These are phyloP conservation scores for Argopecten irradians DNA, from an alignment of 1,140 invertebrate genomes.

Conservation along the genomic window DNA sequence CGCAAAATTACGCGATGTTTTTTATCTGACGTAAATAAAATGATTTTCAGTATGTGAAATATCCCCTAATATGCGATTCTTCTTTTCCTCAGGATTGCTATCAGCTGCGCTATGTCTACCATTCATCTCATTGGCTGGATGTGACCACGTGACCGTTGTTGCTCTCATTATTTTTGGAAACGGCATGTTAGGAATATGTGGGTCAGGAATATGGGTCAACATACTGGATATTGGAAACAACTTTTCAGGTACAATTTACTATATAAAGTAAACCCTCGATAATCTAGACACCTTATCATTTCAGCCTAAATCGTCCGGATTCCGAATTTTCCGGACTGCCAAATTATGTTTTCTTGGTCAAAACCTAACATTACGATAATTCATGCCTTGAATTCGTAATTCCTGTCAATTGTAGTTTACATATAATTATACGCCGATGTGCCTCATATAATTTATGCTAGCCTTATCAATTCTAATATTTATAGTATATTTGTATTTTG, in stretches of 20 bases:
- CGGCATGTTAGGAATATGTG: not conserved
- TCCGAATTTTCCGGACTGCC: no score
- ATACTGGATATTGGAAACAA: not conserved
- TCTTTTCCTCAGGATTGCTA: not conserved
- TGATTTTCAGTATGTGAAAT: not conserved
- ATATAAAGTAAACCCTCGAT: no score
- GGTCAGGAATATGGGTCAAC: not conserved
- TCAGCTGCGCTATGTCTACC: not conserved
- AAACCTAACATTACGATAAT: no score
- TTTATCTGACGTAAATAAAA: not conserved
- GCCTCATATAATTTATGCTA: no score
- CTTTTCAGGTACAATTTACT: not conserved
- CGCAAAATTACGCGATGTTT: no score
- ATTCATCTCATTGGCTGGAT: not conserved
- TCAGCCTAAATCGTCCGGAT: no score
- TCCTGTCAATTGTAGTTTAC: no score
- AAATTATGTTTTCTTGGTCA: no score
- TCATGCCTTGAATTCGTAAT: no score
- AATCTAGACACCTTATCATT: no score
- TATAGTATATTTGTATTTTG: not conserved
- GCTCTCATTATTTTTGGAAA: not conserved
- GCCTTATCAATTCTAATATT: no score
- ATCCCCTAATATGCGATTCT: not conserved
- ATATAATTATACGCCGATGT: no score
- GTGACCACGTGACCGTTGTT: not conserved